A percentile compares a stretch with the other conserved stretches of the same genome.
Conservation (phyloP, 92 coral and sea anemone genomes). For the Palythoa caribaeorum region DNA sequence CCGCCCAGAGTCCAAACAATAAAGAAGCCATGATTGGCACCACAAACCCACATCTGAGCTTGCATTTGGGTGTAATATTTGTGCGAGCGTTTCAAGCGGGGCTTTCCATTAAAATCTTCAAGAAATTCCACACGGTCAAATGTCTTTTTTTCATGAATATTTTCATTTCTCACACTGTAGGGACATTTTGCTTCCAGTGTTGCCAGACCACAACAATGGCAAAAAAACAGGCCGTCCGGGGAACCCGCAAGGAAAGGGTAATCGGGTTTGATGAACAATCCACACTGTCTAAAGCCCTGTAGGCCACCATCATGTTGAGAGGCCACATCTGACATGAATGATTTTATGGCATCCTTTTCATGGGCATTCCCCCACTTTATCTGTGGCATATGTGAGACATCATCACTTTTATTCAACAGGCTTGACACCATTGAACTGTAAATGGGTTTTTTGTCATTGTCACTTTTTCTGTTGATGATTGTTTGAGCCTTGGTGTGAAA, state of each 20-base stretch:
- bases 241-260: conserved; percentile 71
- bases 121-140: conserved; percentile 54
- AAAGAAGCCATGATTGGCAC: conserved; percentile 59
- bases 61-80: conserved; percentile 73
- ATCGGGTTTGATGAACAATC: conserved; percentile 56
- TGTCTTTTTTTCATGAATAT: conserved; percentile 52
- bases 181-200: conserved; percentile 65
- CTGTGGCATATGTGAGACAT: conserved; percentile 60
- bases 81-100: conserved; percentile 68
- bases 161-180: conserved; percentile 42
- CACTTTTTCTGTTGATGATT: conserved; percentile 51
- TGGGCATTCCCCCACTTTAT: conserved; percentile 58
- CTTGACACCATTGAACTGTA: conserved; percentile 55
- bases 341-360: conserved; percentile 69
- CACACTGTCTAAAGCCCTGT: conserved; percentile 59
- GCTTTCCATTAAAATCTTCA: conserved; percentile 68
- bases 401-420: conserved; percentile 56
- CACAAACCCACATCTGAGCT: conserved; percentile 72
- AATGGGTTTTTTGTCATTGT: conserved; percentile 34
- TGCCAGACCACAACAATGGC: conserved; percentile 53
- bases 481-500: conserved; percentile 62
- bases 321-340: conserved; percentile 71
- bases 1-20: conserved; percentile 65
- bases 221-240: conserved; percentile 64
- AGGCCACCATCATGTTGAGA: conserved; percentile 70